Evolutionary conservation across 2,797 vertebrate genomes (phyloP).

Genomic region (Scarus forsteni): DNA sequence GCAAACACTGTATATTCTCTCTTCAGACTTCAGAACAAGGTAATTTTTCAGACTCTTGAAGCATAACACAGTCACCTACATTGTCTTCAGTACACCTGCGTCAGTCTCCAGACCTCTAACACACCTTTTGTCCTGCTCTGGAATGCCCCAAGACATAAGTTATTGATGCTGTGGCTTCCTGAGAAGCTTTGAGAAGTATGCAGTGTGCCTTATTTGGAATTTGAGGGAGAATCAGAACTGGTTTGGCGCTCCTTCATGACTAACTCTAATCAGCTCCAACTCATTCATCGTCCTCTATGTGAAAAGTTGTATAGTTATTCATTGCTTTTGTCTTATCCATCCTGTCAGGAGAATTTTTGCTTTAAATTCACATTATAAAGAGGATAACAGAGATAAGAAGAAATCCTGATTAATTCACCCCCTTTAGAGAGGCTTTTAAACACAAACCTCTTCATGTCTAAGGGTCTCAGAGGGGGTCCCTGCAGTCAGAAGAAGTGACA

Average conservation of each 20-base stretch:
- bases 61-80: constrained; percentile 10
- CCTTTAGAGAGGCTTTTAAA: constrained; percentile 17
- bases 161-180: constrained; percentile 40
- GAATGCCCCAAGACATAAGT: constrained; percentile 34
- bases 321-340: constrained; percentile 13
- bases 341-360: constrained; percentile 17
- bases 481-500: constrained; percentile 18
- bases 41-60: constrained; percentile 10
- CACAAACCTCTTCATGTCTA: constrained; percentile 12
- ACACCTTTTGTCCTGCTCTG: constrained; percentile 18
- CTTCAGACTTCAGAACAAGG: not conserved
- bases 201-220: constrained; percentile 41
- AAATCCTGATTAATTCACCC: constrained; percentile 36
- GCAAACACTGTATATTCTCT: too few species aligned
- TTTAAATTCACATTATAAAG: constrained; percentile 1
- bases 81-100: constrained; percentile 1
- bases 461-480: constrained; percentile 18
- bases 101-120: constrained; percentile 13
- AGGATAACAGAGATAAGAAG: constrained; percentile 19
- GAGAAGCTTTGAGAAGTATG: constrained; percentile 54
- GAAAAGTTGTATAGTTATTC: not conserved
- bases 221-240: constrained; percentile 29
- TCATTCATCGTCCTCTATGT: constrained; percentile 1
- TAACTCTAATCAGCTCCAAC: not conserved
- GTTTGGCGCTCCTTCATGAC: constrained; percentile 32